phyloP scores from a whole-genome alignment of 2,797 vertebrate genomes.

The Mormyrus proboscirostris region DNA sequence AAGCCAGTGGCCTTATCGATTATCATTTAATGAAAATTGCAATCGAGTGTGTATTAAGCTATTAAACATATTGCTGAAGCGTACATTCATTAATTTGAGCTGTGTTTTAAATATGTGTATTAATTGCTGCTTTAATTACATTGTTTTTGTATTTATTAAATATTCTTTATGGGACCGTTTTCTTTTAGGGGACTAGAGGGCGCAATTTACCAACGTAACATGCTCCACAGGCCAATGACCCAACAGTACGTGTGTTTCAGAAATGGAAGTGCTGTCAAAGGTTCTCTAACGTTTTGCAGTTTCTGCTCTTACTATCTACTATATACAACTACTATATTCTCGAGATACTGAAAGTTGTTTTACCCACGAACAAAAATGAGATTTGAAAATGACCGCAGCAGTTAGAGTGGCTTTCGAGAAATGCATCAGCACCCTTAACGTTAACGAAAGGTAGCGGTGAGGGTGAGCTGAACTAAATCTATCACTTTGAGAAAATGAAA shows the following conservation, averaged over 20 bases:
- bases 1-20: neutral
- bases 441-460: neutral
- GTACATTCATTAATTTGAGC: neutral
- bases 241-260: neutral
- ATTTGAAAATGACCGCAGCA: neutral
- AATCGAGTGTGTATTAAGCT: neutral
- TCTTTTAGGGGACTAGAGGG: slow-evolving; percentile 38
- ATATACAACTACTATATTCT: neutral
- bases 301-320: neutral
- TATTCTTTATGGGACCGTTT: neutral
- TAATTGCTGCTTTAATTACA: neutral
- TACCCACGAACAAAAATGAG: neutral
- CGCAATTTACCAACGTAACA: slow-evolving; percentile 16
- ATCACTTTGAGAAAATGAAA: neutral
- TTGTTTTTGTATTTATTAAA: neutral
- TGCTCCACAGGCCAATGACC: neutral
- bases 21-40: neutral
- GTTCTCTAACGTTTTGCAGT: neutral
- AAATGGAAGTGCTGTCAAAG: neutral
- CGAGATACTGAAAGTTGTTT: neutral
- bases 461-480: neutral
- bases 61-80: neutral
- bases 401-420: neutral
- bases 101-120: neutral
- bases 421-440: neutral